Base-by-base conservation (phyloP, 1,140 invertebrate genomes). In the Drosophila auraria region DNA sequence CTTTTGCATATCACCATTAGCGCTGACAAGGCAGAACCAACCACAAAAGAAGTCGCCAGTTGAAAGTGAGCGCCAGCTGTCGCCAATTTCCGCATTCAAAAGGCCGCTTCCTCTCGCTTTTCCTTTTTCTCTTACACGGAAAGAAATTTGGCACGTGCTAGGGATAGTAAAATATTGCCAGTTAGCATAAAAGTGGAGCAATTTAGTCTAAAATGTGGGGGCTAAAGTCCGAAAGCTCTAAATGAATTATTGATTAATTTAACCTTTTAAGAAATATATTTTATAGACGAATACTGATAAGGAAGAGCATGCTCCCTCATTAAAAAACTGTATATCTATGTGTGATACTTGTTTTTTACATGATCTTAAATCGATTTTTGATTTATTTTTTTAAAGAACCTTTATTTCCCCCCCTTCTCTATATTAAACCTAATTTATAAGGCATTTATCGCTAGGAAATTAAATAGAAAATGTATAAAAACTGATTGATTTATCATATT, bases 1-100 rank as follows among this genome's bases (percentile, higher is more conserved):
- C 47, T 78, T 87, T 87, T 87, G 83, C 83, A 87, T 87, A 87
- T 87, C 78, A 70, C 83, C 83, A 89, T 87, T 89, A 89, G 83
- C 83, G 81, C 73, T 89, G 84, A 87, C 83, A 89, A 84, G 83
- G 84, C 78, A 87, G 83, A 87, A 87, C 83, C 54, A 40, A 25
- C 54, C 81, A 89, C 81, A 87, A 87, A 84, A 87, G 83, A 83
- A 84, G 80, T 79, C 80, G 75, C 82, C 58, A 63, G 72, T 78
- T 78, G 82, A 86, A 84, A 84, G 82, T 78, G 83, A 81, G 69
- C 82, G 82, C 81, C 84, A 87, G 84, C 81, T 87, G 84, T 71
- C 78, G 84, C 74, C 69, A 78, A 84, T 89, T 87, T 87, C 83
- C 83, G 83, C 84, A 84, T 87, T 83, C 68, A 47, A 27, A 54